Conservation (phyloP, 2,797 vertebrate genomes). For the Anguilla anguilla region DNA sequence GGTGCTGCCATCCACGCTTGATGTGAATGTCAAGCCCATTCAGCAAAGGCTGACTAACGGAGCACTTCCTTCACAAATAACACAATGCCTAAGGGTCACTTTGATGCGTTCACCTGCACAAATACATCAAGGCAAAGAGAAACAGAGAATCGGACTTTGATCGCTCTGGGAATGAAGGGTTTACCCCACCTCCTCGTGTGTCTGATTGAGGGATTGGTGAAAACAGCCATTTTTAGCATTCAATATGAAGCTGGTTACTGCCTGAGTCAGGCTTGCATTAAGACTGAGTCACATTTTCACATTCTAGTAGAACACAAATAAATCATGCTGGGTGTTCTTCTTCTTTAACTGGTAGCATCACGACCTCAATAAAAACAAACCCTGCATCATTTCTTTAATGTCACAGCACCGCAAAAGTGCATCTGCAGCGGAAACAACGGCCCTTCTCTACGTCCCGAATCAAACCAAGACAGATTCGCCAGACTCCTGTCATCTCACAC, state of each 20-base stretch:
- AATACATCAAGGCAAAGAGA: not conserved
- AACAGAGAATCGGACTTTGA: not conserved
- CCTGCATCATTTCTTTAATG: not conserved
- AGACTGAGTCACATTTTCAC: not conserved
- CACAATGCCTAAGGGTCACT: too few species aligned
- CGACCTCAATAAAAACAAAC: not conserved
- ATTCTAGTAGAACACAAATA: not conserved
- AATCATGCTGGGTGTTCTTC: not conserved
- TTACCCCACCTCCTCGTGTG: not conserved
- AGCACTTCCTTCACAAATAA: too few species aligned
- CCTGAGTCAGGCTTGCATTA: not conserved
- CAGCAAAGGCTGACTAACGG: too few species aligned
- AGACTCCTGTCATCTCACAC: not conserved
- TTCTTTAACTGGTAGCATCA: not conserved
- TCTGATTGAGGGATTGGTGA: not conserved
- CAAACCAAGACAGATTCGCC: not conserved
- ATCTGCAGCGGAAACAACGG: not conserved
- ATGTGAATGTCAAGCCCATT: too few species aligned
- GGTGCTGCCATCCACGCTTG: too few species aligned
- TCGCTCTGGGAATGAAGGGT: not conserved
- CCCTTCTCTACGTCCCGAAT: not conserved
- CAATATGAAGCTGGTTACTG: not conserved
- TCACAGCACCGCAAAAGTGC: not conserved
- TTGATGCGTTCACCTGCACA: too few species aligned
- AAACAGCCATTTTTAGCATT: not conserved